Percentiles rank a stretch among this genome's conserved stretches.
Conservation (phyloP, 37 sponge, comb jelly and placozoan species). For the Amphimedon queenslandica region DNA sequence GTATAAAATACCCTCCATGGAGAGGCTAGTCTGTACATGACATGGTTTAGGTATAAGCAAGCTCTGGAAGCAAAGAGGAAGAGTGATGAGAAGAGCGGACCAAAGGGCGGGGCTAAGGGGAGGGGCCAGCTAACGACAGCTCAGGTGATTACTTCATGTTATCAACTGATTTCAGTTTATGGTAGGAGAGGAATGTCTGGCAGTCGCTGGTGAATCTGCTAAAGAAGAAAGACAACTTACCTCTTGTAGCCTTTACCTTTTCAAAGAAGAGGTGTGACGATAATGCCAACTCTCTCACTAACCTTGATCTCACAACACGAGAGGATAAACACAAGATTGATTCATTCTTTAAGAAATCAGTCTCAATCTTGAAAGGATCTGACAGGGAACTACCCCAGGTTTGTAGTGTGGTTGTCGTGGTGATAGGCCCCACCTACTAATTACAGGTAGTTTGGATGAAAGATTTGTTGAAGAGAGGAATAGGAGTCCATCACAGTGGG, state of each 20-base stretch:
- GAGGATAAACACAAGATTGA: constrained; percentile 84
- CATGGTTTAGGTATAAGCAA: constrained; percentile 36
- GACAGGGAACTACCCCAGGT: constrained; percentile 92
- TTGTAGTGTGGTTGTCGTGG: neutral
- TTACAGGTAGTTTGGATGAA: constrained; percentile 68
- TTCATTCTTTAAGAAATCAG: constrained; percentile 83
- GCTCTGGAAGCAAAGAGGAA: constrained; percentile 73
- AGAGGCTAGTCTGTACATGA: neutral
- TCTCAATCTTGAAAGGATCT: constrained; percentile 66
- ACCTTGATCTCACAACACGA: constrained; percentile 71
- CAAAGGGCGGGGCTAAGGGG: constrained; percentile 23
- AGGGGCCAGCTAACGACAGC: neutral
- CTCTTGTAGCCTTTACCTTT: constrained; percentile 94
- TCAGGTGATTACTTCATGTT: neutral
- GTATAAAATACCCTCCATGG: neutral
- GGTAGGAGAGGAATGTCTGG: constrained; percentile 90
- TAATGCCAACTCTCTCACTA: constrained; percentile 69
- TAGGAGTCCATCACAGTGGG: constrained; percentile 98
- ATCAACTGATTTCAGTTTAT: neutral
- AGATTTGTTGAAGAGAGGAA: constrained; percentile 78
- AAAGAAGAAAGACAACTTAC: constrained; percentile 80
- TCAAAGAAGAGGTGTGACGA: constrained; percentile 85
- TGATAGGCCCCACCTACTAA: neutral
- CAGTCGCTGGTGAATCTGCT: constrained; percentile 69
- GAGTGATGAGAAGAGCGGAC: constrained; percentile 39